A percentile compares a stretch with the other conserved stretches of the same genome.
phyloP scores from a whole-genome alignment of 2,797 vertebrate species.

The Ceyx erithaca region DNA sequence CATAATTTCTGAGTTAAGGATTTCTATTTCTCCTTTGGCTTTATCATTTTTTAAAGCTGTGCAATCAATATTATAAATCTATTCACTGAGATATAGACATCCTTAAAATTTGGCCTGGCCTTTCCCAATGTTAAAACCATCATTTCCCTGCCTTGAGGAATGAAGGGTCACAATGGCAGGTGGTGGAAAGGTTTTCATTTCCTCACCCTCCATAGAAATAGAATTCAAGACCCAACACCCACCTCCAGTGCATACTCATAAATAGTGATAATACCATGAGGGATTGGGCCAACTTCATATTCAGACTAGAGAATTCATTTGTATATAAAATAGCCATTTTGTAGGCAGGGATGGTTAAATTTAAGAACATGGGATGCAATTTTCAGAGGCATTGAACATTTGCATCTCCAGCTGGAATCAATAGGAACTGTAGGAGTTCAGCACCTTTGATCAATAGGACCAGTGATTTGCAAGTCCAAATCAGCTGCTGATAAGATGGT shows the following conservation, averaged over 20 bases:
- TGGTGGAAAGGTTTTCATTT: constrained; percentile 17
- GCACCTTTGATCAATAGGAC: constrained; percentile 59
- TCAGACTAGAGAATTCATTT: constrained; percentile 47
- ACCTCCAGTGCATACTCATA: constrained; percentile 24
- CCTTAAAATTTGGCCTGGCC: not conserved
- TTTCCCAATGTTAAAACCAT: not conserved
- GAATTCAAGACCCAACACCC: constrained; percentile 3
- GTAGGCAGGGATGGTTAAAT: constrained; percentile 45
- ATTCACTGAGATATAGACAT: not conserved
- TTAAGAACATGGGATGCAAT: constrained; percentile 34
- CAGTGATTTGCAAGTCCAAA: constrained; percentile 48
- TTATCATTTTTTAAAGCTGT: not conserved
- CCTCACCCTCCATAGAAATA: not conserved
- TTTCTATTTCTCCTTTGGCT: not conserved
- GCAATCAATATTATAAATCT: not conserved
- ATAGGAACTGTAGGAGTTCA: constrained; percentile 31
- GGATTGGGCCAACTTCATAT: constrained; percentile 1
- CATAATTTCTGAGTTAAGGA: not conserved
- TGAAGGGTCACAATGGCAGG: constrained; percentile 2
- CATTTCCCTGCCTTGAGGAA: not conserved
- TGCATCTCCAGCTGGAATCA: constrained; percentile 52
- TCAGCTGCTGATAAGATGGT: constrained; percentile 22
- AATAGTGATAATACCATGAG: constrained; percentile 28
- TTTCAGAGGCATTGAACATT: constrained; percentile 44
- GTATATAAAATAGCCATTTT: constrained; percentile 42